These are phyloP conservation scores for Coracias cyanogaster DNA, from an alignment of 2,797 vertebrate genomes.

Conservation along the genomic window DNA sequence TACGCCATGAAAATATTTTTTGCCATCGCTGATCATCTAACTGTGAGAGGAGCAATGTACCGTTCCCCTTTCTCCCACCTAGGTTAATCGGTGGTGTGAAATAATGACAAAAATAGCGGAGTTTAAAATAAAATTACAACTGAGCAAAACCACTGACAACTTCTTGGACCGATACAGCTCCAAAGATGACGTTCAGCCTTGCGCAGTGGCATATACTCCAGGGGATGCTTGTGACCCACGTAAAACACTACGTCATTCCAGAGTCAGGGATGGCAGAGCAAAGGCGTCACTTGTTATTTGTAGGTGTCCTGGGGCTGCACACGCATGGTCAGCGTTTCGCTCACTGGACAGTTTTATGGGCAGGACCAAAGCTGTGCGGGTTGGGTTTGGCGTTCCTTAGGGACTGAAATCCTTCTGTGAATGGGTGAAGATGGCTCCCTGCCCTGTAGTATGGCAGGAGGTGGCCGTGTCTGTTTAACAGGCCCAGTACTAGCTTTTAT, in stretches of 20 bases:
- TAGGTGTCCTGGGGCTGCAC: not conserved
- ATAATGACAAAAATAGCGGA: not conserved
- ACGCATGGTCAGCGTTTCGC: not conserved
- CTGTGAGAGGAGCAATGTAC: not conserved
- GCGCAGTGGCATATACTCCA: not conserved
- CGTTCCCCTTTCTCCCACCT: not conserved
- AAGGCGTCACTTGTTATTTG: not conserved
- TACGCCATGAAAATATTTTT: not conserved
- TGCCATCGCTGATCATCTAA: not conserved
- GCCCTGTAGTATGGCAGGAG: not conserved
- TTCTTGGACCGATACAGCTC: not conserved
- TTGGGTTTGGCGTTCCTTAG: not conserved
- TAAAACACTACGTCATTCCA: not conserved
- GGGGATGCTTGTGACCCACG: not conserved
- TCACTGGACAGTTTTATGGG: not conserved
- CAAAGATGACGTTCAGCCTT: not conserved
- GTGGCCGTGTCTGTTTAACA: not conserved
- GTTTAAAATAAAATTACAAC: not conserved
- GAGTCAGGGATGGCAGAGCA: not conserved
- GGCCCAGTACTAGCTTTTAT: not conserved
- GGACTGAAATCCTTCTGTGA: accelerated
- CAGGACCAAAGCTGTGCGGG: not conserved
- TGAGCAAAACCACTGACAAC: not conserved
- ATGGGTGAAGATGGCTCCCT: not conserved
- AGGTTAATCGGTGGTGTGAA: not conserved